Conservation (phyloP, 1,140 invertebrate genomes). For the Cydia strobilella region DNA sequence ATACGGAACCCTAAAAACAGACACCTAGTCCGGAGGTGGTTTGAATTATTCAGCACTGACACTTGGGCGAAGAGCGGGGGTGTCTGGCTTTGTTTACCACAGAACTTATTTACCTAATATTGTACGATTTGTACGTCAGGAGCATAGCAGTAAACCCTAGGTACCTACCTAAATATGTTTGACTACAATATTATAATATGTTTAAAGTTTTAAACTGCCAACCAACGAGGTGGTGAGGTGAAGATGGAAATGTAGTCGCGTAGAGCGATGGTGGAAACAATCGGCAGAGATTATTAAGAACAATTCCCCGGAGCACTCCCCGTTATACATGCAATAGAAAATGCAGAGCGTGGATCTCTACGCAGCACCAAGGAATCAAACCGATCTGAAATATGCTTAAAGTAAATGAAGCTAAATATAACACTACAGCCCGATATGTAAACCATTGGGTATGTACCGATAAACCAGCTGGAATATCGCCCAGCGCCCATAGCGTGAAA, state of each 20-base stretch:
- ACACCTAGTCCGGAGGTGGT: conserved; percentile 13
- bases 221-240: too few species aligned
- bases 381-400: too few species aligned
- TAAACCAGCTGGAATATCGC: neutral
- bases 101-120: neutral
- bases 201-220: too few species aligned
- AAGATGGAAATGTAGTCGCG: too few species aligned
- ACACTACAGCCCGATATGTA: too few species aligned
- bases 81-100: conserved; percentile 13
- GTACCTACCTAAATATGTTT: neutral
- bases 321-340: too few species aligned
- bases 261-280: too few species aligned
- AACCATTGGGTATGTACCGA: neutral
- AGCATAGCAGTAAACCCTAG: neutral
- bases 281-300: too few species aligned
- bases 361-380: too few species aligned
- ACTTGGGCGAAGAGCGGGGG: conserved; percentile 20
- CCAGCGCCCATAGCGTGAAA: neutral
- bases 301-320: too few species aligned
- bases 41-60: conserved; percentile 26
- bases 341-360: too few species aligned
- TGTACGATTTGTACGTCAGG: neutral
- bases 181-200: neutral
- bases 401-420: too few species aligned
- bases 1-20: conserved; percentile 6